Base-by-base conservation (phyloP, 1,140 invertebrate genomes). In the Vanessa atalanta region DNA sequence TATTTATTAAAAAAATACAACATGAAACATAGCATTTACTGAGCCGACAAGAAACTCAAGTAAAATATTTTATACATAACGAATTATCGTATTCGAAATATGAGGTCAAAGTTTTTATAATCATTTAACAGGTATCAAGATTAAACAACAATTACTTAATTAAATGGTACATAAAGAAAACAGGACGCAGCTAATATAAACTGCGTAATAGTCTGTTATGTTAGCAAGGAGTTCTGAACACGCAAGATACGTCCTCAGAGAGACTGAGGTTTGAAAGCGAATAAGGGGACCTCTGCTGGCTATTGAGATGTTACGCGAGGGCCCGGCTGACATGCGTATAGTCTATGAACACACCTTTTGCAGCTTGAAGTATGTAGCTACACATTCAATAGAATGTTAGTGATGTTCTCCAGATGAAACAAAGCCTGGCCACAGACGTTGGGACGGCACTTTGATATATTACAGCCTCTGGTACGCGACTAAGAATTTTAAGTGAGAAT, bases 271-370 rank as follows among this genome's bases (percentile, higher is more conserved):
- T 48, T 67, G 53, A 71, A 68, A 60, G 77, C 75, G 72, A 75
- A 80, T 80, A 80, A 70, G 60, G 69, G 47, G 65, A 73, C 71
- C 71, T 73, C 64, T 65, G 53, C 48, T 57, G 53, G 72, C 85
- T 84, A 86, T 86, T 85, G 85, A 86, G 85, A 86, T 80, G 85
- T 86, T 86, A 86, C 77, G 65, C 70, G 73, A 61, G 63, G 72
- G 69, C 15, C 70, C 47, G 23, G 65, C 68, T 84, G 84, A 86
- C 84, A 79, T 76, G 76, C 77, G 77, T 80, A 82, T 83, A 78
- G 79, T 77, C 73, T 70, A 69, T 57, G 71, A 77, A 79, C 79
- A 83, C 82, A 84, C 80, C 82, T 84, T 80, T 79, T 73, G 80
- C 73, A 82, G 82, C 68, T 75, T 57, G 70, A 79, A 76, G 75